Conservation (phyloP, 2,888 invertebrate species). For the Bombylius major region DNA sequence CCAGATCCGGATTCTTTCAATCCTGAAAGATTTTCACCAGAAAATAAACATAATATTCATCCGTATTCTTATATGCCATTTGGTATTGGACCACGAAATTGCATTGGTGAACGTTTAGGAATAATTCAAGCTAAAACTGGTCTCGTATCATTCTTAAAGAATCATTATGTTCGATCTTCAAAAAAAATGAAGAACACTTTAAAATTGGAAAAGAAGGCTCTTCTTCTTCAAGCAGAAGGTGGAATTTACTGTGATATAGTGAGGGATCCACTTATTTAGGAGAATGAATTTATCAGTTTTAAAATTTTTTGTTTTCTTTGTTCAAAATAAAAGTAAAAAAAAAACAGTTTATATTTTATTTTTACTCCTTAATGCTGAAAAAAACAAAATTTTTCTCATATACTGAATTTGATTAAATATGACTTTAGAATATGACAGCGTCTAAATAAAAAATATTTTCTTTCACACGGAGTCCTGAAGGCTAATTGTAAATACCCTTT, state of each 20-base stretch:
- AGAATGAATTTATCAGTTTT: no score
- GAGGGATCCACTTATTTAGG: conserved; percentile 21
- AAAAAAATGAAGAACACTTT: conserved; percentile 18
- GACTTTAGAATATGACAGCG: no score
- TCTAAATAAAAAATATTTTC: no score
- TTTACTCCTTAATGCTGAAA: no score
- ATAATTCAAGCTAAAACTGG: conserved; percentile 29
- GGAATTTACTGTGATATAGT: conserved; percentile 26
- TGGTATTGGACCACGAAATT: conserved; percentile 30
- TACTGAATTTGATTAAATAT: no score
- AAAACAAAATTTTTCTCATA: no score
- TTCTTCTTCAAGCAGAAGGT: conserved; percentile 22
- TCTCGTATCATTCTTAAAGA: conserved; percentile 27
- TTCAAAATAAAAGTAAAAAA: no score
- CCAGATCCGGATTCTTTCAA: conserved; percentile 29
- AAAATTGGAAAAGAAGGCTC: conserved; percentile 24
- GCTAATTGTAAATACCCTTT: no score
- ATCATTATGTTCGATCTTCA: conserved; percentile 24
- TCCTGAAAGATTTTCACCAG: conserved; percentile 33
- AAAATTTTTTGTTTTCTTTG: no score
- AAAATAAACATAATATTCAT: conserved; percentile 26
- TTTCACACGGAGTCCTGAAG: no score
- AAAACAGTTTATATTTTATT: no score
- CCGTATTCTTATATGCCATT: conserved; percentile 32
- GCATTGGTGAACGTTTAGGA: conserved; percentile 32